Evolutionary conservation across 2,888 invertebrate genomes (phyloP), one percentile per base, ranked within the genome.

Genomic region (Diplolepis rosae): DNA sequence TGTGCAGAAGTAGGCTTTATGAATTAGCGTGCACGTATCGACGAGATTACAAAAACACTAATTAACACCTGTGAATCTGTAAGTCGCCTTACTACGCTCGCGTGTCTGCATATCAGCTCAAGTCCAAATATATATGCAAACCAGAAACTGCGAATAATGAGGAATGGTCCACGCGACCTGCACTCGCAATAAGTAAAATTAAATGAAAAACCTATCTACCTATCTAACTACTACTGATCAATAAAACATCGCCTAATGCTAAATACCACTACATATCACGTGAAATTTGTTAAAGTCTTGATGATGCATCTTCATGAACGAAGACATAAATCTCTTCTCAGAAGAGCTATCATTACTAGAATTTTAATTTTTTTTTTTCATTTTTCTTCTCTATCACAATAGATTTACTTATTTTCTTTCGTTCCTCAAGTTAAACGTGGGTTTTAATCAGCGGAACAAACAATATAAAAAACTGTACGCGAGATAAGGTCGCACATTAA

Each of bases 261-360:
- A 71, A 74, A 70, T 73, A 74, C 73, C 76, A 75, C 75, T 78
- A 81, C 78, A 79, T 85, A 85, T 84, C 82, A 84, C 84, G 83
- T 79, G 80, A 82, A 83, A 85, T 84, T 82, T 85, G 76, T 84
- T 82, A 79, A 82, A 86, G 85, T 85, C 84, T 85, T 85, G 82
- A 82, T 82, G 79, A 84, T 79, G 78, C 79, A 81, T 82, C 83
- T 84, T 84, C 83, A 80, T 83, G 80, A 82, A 81, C 79, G 82
- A 86, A 84, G 82, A 83, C 73, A 81, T 79, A 81, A 70, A 74
- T 73, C 82, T 80, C 80, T 82, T 81, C 80, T 80, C 79, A 82
- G 82, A 83, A 82, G 82, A 82, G 83, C 76, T 77, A 70, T 69
- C 28, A 73, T 73, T 80, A 79, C 79, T 80, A 80, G 75, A 82